Conservation (phyloP, 64 coral and sea anemone species). For the Montipora efflorescens region DNA sequence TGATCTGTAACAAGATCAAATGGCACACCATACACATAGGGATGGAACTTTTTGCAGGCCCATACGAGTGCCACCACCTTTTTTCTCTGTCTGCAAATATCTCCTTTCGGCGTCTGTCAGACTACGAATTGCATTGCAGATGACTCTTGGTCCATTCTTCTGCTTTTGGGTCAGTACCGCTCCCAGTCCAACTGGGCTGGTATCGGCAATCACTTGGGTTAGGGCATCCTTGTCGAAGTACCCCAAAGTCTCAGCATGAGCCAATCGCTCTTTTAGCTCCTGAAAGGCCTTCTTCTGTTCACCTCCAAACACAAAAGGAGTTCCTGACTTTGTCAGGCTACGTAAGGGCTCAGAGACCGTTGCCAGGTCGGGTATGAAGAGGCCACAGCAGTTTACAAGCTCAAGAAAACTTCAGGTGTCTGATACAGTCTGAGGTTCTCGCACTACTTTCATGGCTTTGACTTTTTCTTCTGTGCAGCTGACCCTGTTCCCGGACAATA, state of each 20-base stretch:
- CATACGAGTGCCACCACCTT: too few relatives aligned
- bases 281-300: not conserved
- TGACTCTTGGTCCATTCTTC: too few relatives aligned
- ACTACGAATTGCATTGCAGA: too few relatives aligned
- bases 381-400: constrained; percentile 30
- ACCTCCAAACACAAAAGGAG: constrained; percentile 1
- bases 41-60: too few relatives aligned
- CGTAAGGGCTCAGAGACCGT: constrained; percentile 4
- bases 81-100: too few relatives aligned
- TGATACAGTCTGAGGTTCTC: not conserved
- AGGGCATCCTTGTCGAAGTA: constrained; percentile 16
- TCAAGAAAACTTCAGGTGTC: constrained; percentile 30
- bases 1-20: too few relatives aligned
- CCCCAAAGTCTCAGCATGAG: not conserved
- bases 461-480: constrained; percentile 18
- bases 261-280: not conserved
- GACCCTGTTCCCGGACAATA: not conserved
- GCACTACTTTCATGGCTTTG: not conserved
- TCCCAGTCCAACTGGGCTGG: constrained; percentile 17
- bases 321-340: constrained; percentile 17
- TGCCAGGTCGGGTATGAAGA: constrained; percentile 44
- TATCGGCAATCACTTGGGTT: constrained; percentile 8
- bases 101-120: too few relatives aligned
- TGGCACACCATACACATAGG: not conserved
- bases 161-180: too few relatives aligned